Evolutionary conservation across 2,797 vertebrate species (phyloP).

Genomic region (Discoglossus pictus): DNA sequence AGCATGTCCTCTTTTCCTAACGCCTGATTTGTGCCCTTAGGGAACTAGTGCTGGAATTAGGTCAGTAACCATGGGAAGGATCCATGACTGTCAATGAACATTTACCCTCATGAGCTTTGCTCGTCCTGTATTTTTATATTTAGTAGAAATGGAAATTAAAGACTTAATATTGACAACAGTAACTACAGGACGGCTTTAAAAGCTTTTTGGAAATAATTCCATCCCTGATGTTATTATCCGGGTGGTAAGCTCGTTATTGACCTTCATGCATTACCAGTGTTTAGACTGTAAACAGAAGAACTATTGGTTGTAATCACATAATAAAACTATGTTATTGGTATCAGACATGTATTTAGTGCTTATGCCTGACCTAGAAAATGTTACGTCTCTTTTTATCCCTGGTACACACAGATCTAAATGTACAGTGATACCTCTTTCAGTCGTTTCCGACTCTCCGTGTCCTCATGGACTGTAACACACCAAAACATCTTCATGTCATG

Average conservation of each 20-base stretch:
- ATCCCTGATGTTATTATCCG: too few species aligned
- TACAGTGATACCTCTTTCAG: too few species aligned
- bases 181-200: background rate
- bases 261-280: background rate
- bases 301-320: too few species aligned
- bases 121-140: constrained; percentile 10
- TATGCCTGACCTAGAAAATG: too few species aligned
- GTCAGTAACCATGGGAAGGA: constrained; percentile 38
- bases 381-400: too few species aligned
- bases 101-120: background rate
- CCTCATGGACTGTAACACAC: too few species aligned
- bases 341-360: too few species aligned
- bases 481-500: too few species aligned
- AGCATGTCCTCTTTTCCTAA: constrained; percentile 20
- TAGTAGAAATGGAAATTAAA: constrained; percentile 12
- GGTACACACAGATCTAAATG: too few species aligned
- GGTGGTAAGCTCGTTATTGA: background rate
- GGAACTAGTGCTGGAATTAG: constrained; percentile 38
- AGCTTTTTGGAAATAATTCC: too few species aligned
- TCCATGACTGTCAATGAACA: constrained; percentile 23
- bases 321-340: too few species aligned
- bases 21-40: constrained; percentile 24
- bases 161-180: background rate
- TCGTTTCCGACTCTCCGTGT: too few species aligned
- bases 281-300: background rate